Evolutionary conservation across 1,140 invertebrate species (phyloP).

Genomic region (Procambarus virginalis): DNA sequence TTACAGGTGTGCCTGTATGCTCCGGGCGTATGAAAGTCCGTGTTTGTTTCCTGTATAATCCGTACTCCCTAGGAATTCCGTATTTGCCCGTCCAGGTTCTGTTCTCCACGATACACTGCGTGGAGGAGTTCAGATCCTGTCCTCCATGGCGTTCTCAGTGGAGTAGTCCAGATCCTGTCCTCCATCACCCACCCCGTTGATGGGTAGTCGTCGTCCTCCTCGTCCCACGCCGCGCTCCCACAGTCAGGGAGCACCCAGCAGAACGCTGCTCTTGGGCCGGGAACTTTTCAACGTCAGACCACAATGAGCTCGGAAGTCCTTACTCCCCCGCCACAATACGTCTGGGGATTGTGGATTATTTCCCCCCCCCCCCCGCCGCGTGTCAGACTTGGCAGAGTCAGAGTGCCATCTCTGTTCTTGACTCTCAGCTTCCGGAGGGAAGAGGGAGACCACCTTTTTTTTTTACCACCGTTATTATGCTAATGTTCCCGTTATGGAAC

Average conservation of each 20-base stretch:
- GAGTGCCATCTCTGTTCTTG: slow-evolving; percentile 28
- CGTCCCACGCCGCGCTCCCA: no score
- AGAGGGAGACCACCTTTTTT: background rate
- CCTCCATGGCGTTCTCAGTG: background rate
- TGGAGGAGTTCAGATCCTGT: no score
- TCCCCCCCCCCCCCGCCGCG: background rate
- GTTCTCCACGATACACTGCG: no score
- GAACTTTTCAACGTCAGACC: slow-evolving; percentile 4
- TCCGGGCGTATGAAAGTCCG: no score
- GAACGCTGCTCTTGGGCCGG: background rate
- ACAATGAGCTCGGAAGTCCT: slow-evolving; percentile 4
- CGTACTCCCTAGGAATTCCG: no score
- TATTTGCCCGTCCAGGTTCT: no score
- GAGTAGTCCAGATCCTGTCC: no score
- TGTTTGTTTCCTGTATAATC: no score
- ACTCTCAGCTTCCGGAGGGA: slow-evolving; percentile 2
- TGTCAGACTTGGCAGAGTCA: background rate
- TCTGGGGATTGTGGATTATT: slow-evolving; percentile 10
- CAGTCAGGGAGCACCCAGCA: background rate
- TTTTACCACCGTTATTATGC: slow-evolving; percentile 14
- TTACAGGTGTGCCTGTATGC: no score
- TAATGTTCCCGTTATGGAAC: background rate
- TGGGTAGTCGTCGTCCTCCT: no score
- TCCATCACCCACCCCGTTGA: no score
- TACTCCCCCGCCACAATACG: background rate